A percentile compares a stretch with the other conserved stretches of the same genome.
Conservation (phyloP, 2,797 vertebrate genomes). For the Dryobates pubescens region DNA sequence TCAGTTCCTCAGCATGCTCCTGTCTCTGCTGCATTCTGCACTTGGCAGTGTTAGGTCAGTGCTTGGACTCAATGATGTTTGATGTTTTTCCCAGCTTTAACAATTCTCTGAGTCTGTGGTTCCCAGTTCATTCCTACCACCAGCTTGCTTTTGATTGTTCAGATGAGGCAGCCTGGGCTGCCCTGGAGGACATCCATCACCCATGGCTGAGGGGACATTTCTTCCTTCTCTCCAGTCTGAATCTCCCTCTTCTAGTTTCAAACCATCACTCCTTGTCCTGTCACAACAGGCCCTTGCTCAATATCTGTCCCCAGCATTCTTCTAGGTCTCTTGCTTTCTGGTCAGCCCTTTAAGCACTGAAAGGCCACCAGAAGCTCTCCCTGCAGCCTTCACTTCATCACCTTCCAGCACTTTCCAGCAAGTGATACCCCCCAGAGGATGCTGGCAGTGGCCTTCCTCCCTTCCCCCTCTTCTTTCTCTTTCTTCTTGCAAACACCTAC, state of each 20-base stretch:
- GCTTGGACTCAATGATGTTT: no score
- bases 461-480: constrained; percentile 39
- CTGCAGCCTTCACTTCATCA: not conserved
- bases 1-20: no score
- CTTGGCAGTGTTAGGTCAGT: no score
- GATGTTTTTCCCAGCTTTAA: no score
- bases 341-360: not conserved
- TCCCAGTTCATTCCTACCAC: not conserved
- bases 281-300: not conserved
- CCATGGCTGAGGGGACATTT: not conserved
- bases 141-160: not conserved
- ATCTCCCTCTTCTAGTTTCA: not conserved
- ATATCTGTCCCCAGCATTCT: not conserved
- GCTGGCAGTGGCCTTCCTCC: not conserved
- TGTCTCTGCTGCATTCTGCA: no score
- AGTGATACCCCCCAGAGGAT: not conserved
- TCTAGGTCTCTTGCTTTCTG: not conserved
- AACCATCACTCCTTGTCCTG: not conserved
- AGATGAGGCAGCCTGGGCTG: not conserved
- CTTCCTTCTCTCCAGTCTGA: not conserved
- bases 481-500: constrained; percentile 89
- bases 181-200: not conserved
- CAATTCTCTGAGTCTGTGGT: not conserved
- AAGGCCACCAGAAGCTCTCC: not conserved
- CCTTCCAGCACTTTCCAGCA: not conserved